Percentiles rank a stretch among this genome's conserved stretches.
Conservation (phyloP, 2,888 invertebrate genomes). For the Agrilus mali region DNA sequence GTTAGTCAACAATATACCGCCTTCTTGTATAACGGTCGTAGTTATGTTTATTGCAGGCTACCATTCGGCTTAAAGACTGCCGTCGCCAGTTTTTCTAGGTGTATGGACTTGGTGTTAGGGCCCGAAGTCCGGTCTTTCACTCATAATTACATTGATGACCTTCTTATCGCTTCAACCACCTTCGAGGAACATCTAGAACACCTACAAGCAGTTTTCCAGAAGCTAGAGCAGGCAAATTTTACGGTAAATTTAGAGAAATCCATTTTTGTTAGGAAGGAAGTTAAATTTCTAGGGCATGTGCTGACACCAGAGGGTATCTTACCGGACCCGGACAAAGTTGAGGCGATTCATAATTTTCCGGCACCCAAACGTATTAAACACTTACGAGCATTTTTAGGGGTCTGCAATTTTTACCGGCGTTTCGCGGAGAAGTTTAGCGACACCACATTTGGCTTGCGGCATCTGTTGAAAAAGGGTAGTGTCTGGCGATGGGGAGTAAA, state of each 20-base stretch:
- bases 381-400: slow-evolving; percentile 11
- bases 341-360: slow-evolving; percentile 10
- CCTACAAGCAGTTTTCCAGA: neutral
- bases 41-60: neutral
- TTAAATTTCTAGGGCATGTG: slow-evolving; percentile 10
- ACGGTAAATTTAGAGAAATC: slow-evolving; percentile 12
- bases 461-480: slow-evolving; percentile 6
- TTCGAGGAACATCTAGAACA: slow-evolving; percentile 4
- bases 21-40: neutral
- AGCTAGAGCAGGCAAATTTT: slow-evolving; percentile 3
- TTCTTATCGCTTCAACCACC: slow-evolving; percentile 6
- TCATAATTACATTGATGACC: slow-evolving; percentile 7
- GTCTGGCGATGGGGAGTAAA: slow-evolving; percentile 5
- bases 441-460: slow-evolving; percentile 1
- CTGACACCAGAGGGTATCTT: slow-evolving; percentile 7
- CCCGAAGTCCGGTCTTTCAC: slow-evolving; percentile 2
- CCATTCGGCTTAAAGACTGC: slow-evolving; percentile 2
- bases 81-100: neutral
- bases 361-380: slow-evolving; percentile 10
- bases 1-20: slow-evolving; percentile 6
- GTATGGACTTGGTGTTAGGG: slow-evolving; percentile 3
- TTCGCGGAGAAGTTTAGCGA: slow-evolving; percentile 8
- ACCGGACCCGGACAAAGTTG: slow-evolving; percentile 9
- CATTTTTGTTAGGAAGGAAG: slow-evolving; percentile 8
- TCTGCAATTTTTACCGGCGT: slow-evolving; percentile 11